Evolutionary conservation across 2,888 invertebrate species (phyloP).

Genomic region (Idaea aversata): DNA sequence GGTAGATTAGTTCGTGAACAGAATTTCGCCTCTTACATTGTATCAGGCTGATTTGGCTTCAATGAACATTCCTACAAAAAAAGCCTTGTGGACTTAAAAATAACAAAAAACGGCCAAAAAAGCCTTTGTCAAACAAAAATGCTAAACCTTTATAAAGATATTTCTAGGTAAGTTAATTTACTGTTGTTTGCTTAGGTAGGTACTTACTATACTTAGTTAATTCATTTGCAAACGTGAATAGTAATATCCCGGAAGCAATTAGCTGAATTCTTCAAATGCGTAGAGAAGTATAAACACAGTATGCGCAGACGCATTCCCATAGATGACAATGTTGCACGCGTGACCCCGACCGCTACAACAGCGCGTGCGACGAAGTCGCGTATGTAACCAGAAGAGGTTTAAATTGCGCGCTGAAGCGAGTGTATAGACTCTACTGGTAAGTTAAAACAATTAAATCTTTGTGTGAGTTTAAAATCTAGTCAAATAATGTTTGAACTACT

Average conservation of each 20-base stretch:
- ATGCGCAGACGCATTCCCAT: slow-evolving; percentile 13
- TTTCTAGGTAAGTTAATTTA: too few species aligned
- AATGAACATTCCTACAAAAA: neutral
- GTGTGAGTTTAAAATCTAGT: too few species aligned
- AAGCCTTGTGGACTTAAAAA: neutral
- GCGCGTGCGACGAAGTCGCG: slow-evolving; percentile 9
- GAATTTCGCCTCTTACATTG: neutral
- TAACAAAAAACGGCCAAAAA: neutral
- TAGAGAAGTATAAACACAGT: slow-evolving; percentile 10
- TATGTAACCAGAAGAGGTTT: neutral
- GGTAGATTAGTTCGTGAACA: neutral
- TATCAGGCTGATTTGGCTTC: neutral
- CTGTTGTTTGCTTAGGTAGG: too few species aligned
- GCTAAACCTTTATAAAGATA: too few species aligned
- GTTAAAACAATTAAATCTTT: neutral
- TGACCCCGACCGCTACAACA: slow-evolving; percentile 24
- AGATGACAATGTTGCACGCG: slow-evolving; percentile 25
- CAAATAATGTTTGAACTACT: too few species aligned
- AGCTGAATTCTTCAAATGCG: slow-evolving; percentile 5
- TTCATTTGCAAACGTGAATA: neutral
- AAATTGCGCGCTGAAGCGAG: neutral
- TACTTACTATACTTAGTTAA: too few species aligned
- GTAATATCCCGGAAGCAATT: slow-evolving; percentile 20
- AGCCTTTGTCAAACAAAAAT: neutral
- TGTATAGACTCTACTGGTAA: neutral